Conservation (phyloP, 2,113 vertebrate genomes). For the Protobothrops mucrosquamatus region DNA sequence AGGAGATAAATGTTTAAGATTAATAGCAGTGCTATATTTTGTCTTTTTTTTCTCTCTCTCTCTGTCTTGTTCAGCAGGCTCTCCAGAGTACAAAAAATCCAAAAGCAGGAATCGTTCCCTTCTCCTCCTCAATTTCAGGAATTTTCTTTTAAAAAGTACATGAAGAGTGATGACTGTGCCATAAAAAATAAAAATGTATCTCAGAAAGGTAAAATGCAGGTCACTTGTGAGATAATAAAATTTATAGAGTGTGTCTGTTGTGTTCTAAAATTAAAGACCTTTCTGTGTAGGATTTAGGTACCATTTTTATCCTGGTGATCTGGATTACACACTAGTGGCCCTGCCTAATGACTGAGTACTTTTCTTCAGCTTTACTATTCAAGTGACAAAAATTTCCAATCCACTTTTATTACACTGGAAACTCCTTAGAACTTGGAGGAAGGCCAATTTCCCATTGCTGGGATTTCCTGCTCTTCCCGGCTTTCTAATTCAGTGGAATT, state of each 20-base stretch:
- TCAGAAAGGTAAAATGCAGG: background rate
- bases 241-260: background rate
- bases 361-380: background rate
- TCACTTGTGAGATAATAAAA: background rate
- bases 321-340: background rate
- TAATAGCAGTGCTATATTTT: conserved; percentile 51
- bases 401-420: background rate
- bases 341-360: background rate
- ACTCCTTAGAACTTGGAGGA: background rate
- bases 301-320: background rate
- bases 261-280: background rate
- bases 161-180: conserved; percentile 1
- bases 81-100: conserved; percentile 46
- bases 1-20: conserved; percentile 61
- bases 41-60: conserved; percentile 6
- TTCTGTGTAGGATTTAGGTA: background rate
- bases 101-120: conserved; percentile 36
- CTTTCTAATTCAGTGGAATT: background rate
- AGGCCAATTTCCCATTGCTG: background rate
- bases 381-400: background rate
- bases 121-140: conserved; percentile 41
- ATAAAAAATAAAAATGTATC: conserved; percentile 14
- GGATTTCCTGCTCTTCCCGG: background rate
- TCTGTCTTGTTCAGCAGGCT: conserved; percentile 34
- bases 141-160: conserved; percentile 42